Conservation (phyloP, 1,140 invertebrate genomes). For the Rhagoletis zephyria region DNA sequence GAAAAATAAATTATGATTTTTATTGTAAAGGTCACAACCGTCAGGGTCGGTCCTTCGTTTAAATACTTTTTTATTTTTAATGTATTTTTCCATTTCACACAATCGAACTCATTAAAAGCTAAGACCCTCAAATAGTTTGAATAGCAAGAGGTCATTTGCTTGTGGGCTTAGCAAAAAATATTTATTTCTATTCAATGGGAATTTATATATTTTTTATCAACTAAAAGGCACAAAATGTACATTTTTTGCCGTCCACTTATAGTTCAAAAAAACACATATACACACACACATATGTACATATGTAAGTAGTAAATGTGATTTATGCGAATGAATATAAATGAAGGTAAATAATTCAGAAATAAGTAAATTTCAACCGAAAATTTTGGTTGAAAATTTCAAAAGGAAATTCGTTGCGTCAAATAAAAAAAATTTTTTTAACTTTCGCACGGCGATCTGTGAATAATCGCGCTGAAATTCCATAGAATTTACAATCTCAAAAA, state of each 20-base stretch:
- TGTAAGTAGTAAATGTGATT: not conserved
- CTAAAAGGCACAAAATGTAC: not conserved
- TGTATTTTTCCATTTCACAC: not conserved
- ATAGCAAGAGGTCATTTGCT: constrained; percentile 10
- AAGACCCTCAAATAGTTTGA: not conserved
- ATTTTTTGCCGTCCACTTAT: not conserved
- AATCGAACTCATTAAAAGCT: constrained; percentile 5
- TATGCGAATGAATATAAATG: not conserved
- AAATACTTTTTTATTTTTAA: not conserved
- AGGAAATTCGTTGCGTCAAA: not conserved
- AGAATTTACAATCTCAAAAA: not conserved
- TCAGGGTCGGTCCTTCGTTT: too few relatives aligned
- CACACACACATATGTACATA: not conserved
- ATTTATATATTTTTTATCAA: not conserved
- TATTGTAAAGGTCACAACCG: too few relatives aligned
- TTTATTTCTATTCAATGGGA: not conserved
- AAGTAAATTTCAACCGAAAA: not conserved
- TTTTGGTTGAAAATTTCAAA: not conserved
- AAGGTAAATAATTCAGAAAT: not conserved
- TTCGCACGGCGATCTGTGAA: not conserved
- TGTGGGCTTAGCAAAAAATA: constrained; percentile 29
- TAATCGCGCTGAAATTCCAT: not conserved
- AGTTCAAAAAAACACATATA: too few relatives aligned
- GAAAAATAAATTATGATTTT: too few relatives aligned
- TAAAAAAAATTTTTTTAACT: not conserved